Conservation (phyloP, 2,113 vertebrate species). For the Pica pica region DNA sequence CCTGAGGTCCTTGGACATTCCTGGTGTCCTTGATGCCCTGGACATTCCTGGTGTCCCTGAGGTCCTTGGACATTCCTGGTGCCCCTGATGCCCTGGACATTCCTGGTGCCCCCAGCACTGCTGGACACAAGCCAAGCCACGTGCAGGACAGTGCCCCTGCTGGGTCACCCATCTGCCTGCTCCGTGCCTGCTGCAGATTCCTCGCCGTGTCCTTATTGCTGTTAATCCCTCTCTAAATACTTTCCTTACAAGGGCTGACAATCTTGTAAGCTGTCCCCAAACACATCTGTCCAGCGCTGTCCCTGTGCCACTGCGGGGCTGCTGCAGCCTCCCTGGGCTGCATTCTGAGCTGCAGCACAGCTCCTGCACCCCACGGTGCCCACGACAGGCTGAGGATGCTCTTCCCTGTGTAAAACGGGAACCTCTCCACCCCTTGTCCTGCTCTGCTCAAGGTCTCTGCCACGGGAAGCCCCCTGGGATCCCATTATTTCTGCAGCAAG, state of each 20-base stretch:
- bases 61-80: neutral
- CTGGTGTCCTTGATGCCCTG: neutral
- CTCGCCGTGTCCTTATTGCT: neutral
- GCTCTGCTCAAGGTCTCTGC: neutral
- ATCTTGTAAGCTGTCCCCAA: neutral
- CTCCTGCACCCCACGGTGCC: neutral
- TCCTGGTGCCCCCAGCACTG: neutral
- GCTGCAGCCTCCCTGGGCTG: neutral
- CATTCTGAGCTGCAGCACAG: accelerated
- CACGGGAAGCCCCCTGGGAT: neutral
- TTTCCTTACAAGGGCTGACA: neutral
- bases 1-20: neutral
- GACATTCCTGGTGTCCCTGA: neutral
- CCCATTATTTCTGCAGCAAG: slow-evolving; percentile 7
- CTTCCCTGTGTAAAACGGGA: neutral
- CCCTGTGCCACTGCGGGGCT: neutral
- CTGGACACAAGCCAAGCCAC: neutral
- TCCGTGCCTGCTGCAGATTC: neutral
- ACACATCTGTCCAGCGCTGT: neutral
- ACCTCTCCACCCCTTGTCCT: neutral
- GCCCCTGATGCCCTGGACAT: neutral
- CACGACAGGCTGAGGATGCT: neutral
- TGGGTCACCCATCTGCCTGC: neutral
- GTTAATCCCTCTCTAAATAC: neutral
- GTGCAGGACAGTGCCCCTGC: neutral